Base-by-base conservation (phyloP, 2,797 vertebrate species). In the Schizothorax lantsangensis region DNA sequence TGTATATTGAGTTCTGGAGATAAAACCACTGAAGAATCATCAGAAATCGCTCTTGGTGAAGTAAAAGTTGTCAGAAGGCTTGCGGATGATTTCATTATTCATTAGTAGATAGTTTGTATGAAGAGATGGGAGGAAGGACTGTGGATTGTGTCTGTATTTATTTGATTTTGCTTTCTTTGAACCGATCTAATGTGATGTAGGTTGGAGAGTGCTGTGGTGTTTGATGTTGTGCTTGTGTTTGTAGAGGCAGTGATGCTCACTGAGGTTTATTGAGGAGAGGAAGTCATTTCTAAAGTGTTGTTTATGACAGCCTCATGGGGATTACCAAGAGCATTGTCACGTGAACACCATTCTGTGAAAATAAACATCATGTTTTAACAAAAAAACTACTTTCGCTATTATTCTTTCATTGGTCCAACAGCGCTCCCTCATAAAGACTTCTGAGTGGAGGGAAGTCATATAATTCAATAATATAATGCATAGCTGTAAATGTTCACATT, bases 261-360 rank as follows among this genome's bases (percentile, higher is more conserved):
- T 38, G 64, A 54, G 23, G 47, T 81, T 47, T 68, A 81, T 21
- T 66, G 43, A 68, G 40, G 17, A 23, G 14, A 21, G 68, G 19
- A 15, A 40, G 69, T 40, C 21, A 82, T 81, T 82, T 82, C 6
- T 59, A 5, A 59, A 5, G 38, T 40, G 9, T 23, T 57, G 23
- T 83, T 73, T 33, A 73, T 74, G 26, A 33, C 21, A 10, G 47
- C 5, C 43, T 14, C 43, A 62, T 78, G 43, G 10, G 23, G 52
- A 57, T 69, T 26, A 45, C 66, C 74, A 79, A 73, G 19, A 69
- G 33, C 4, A 30, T 23, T 82, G 43, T 88, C 57, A 84, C 15
- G 36, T 45, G 81, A 36, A 11, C 0, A 14, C 72, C 72, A 72
- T 30, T 57, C 74, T 45, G n/a, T 64, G 45, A 36, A 69, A 64